Percentiles rank a stretch among this genome's conserved stretches.
phyloP scores from a whole-genome alignment of 2,888 invertebrate genomes.

The Drosophila anomalata region DNA sequence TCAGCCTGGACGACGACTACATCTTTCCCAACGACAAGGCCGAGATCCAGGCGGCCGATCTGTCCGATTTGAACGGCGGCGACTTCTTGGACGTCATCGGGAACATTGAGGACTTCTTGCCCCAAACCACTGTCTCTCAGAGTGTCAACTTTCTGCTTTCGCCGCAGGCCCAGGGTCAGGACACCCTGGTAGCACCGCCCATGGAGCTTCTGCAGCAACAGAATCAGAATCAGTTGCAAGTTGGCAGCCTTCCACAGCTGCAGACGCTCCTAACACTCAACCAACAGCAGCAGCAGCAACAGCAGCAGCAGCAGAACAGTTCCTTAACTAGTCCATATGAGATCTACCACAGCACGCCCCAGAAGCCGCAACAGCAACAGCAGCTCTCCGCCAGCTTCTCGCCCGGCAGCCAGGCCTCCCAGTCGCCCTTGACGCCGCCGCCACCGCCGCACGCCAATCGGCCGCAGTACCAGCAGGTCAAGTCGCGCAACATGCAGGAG shows the following conservation, averaged over 20 bases:
- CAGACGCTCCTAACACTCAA: conserved; percentile 63
- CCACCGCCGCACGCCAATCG: conserved; percentile 82
- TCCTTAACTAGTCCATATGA: conserved; percentile 82
- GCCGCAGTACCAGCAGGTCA: conserved; percentile 81
- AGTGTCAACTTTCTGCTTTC: conserved; percentile 77
- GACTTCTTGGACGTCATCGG: conserved; percentile 89
- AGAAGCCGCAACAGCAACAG: conserved; percentile 76
- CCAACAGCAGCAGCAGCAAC: conserved; percentile 55
- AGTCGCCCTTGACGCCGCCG: conserved; percentile 85
- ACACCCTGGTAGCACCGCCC: conserved; percentile 77
- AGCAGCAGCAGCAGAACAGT: conserved; percentile 58
- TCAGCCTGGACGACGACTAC: conserved; percentile 94
- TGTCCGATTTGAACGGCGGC: conserved; percentile 94
- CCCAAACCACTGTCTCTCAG: conserved; percentile 56
- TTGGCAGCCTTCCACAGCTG: conserved; percentile 56
- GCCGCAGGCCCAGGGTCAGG: conserved; percentile 72
- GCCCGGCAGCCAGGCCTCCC: conserved; percentile 84
- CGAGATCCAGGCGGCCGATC: conserved; percentile 92
- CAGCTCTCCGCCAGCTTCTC: conserved; percentile 60
- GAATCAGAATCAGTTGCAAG: conserved; percentile 50
- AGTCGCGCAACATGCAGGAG: conserved; percentile 82
- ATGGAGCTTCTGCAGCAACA: conserved; percentile 80
- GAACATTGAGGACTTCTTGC: conserved; percentile 91
- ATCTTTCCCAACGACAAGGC: conserved; percentile 95
- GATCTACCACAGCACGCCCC: conserved; percentile 83